Percentiles rank a stretch among this genome's conserved stretches.
Evolutionary conservation across 2,888 invertebrate species (phyloP).

Genomic region (Deroplatys truncata): DNA sequence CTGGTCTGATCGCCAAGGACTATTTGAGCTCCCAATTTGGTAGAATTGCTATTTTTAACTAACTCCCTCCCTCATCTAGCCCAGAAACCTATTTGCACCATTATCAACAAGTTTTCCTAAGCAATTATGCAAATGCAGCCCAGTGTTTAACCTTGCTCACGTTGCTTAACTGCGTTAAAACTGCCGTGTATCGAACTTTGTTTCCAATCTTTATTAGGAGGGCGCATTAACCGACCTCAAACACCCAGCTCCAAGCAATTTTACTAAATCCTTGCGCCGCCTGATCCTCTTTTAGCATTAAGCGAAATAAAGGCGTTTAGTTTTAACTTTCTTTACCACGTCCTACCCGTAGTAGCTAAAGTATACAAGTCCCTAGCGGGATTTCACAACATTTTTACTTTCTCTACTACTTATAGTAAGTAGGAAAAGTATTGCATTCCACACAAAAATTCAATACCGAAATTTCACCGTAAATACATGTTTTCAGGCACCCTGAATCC

Average conservation of each 20-base stretch:
- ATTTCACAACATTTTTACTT: too few relatives aligned
- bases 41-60: background rate
- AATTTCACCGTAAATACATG: too few relatives aligned
- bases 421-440: too few relatives aligned
- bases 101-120: background rate
- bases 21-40: background rate
- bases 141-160: background rate
- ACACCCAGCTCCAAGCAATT: background rate
- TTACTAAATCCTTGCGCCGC: background rate
- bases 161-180: background rate
- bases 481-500: too few relatives aligned
- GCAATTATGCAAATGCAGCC: background rate
- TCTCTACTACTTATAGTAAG: too few relatives aligned
- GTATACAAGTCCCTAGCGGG: too few relatives aligned
- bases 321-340: background rate
- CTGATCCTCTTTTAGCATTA: background rate
- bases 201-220: background rate
- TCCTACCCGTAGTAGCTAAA: too few relatives aligned
- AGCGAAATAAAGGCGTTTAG: background rate
- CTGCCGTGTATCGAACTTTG: background rate
- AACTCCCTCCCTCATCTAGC: background rate
- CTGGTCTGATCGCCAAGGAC: background rate
- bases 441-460: too few relatives aligned
- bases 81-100: background rate
- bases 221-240: background rate